phyloP scores from a whole-genome alignment of 2,797 vertebrate genomes.

The Taeniopygia guttata region DNA sequence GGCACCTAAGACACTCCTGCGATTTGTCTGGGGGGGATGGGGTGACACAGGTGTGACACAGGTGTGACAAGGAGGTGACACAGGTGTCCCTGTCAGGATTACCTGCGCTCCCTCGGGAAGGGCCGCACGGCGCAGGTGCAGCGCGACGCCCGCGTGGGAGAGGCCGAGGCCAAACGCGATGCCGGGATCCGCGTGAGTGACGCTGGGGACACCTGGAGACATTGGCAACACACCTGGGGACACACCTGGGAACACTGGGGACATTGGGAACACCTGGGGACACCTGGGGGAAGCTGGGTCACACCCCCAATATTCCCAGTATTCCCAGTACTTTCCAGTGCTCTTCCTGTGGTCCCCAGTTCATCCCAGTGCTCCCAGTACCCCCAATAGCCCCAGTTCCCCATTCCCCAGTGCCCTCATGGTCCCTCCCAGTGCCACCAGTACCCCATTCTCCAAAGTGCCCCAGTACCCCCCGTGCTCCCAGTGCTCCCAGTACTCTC shows the following conservation, averaged over 20 bases:
- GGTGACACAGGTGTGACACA: background rate
- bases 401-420: background rate
- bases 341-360: background rate
- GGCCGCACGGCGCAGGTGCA: slow-evolving; percentile 12
- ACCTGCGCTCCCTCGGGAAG: slow-evolving; percentile 2
- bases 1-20: background rate
- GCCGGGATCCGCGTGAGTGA: background rate
- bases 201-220: background rate
- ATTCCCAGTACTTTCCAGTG: background rate
- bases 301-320: background rate
- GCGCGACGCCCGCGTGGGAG: background rate
- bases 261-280: too few relatives aligned
- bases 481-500: background rate
- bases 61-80: too few relatives aligned
- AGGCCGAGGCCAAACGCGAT: background rate
- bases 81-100: background rate
- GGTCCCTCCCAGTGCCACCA: background rate
- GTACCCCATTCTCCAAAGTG: background rate
- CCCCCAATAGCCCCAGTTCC: background rate
- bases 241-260: too few relatives aligned
- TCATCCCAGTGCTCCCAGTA: background rate
- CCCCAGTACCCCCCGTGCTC: background rate
- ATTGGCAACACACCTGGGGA: background rate
- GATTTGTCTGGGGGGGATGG: too few relatives aligned
- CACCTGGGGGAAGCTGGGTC: background rate